These are phyloP conservation scores for Polydrusus tereticollis DNA, from an alignment of 2,888 invertebrate genomes.

Conservation along the genomic window DNA sequence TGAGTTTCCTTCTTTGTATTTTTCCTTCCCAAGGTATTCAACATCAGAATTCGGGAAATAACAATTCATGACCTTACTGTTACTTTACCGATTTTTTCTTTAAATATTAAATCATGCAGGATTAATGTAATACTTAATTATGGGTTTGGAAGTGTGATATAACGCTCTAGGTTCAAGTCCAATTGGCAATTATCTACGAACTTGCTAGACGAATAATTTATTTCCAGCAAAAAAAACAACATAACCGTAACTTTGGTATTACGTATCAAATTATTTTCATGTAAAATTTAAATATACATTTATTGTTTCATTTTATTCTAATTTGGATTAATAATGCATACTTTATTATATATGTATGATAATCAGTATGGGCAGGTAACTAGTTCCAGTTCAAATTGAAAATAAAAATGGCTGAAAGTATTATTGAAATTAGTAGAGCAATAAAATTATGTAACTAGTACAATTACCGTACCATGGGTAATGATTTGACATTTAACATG, in stretches of 20 bases:
- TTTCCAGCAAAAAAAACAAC: constrained; percentile 1
- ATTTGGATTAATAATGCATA: not conserved
- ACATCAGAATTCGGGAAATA: constrained; percentile 7
- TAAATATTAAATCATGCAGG: not conserved
- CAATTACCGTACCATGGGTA: not conserved
- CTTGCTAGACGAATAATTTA: not conserved
- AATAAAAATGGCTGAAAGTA: not conserved
- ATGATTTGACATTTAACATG: not conserved
- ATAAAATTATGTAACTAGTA: constrained; percentile 15
- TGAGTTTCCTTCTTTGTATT: too few species aligned
- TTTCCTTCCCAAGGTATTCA: constrained; percentile 1
- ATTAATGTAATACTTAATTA: constrained; percentile 6
- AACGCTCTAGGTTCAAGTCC: constrained; percentile 1
- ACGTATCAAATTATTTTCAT: constrained; percentile 8
- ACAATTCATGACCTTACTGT: constrained; percentile 10
- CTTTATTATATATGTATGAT: not conserved
- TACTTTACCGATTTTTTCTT: constrained; percentile 10
- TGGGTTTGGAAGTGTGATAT: not conserved
- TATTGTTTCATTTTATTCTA: constrained; percentile 4
- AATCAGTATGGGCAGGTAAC: constrained; percentile 2
- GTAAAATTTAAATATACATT: not conserved
- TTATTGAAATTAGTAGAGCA: constrained; percentile 15
- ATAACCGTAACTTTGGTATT: constrained; percentile 12
- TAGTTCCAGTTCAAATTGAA: not conserved
- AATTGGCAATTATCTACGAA: constrained; percentile 6